phyloP scores from a whole-genome alignment of 2,797 vertebrate genomes.

The Helarctos malayanus region DNA sequence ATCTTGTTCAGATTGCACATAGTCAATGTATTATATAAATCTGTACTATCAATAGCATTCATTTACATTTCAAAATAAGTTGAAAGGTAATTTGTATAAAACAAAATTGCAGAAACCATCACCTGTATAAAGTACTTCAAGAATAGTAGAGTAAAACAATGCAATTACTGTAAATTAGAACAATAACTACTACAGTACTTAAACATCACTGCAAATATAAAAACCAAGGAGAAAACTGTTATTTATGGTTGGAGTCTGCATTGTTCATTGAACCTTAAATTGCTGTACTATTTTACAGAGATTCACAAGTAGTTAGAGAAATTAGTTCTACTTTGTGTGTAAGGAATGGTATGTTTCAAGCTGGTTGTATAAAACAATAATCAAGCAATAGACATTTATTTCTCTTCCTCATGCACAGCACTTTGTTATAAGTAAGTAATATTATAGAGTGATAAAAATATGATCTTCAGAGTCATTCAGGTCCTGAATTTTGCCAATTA shows the following conservation, averaged over 20 bases:
- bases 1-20: neutral
- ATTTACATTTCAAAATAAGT: slow-evolving; percentile 31
- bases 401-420: neutral
- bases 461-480: neutral
- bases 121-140: slow-evolving; percentile 9
- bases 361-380: neutral
- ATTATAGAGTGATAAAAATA: neutral
- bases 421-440: neutral
- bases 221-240: slow-evolving; percentile 27
- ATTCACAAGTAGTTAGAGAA: neutral
- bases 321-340: neutral
- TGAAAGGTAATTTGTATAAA: slow-evolving; percentile 31
- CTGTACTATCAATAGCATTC: neutral
- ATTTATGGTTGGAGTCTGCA: neutral
- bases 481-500: neutral
- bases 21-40: slow-evolving; percentile 8
- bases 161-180: slow-evolving; percentile 49
- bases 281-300: neutral
- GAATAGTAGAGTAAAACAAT: slow-evolving; percentile 29
- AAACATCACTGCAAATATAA: neutral
- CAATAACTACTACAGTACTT: neutral
- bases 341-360: neutral
- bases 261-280: neutral
- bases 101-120: slow-evolving; percentile 40
- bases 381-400: neutral